These are phyloP conservation scores for Drosophila aldrichi DNA, from an alignment of 2,888 invertebrate species.

Conservation along the genomic window DNA sequence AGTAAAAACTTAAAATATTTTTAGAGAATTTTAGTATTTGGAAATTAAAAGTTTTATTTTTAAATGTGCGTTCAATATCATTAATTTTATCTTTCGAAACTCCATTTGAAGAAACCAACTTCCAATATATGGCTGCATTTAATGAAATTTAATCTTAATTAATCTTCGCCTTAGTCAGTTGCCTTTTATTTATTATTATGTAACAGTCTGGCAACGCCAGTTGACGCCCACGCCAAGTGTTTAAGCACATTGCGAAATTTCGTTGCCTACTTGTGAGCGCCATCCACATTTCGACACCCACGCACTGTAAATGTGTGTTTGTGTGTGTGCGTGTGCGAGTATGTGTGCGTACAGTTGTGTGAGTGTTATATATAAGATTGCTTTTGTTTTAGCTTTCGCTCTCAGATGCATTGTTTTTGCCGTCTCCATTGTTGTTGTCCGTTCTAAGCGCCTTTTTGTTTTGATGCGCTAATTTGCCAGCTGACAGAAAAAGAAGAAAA, in stretches of 20 bases:
- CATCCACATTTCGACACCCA: constrained; percentile 48
- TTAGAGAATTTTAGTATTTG: no score
- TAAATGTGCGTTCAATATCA: no score
- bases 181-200: no score
- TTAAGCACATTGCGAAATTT: constrained; percentile 44
- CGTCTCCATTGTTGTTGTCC: constrained; percentile 35
- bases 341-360: constrained; percentile 27
- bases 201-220: constrained; percentile 41
- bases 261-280: constrained; percentile 66
- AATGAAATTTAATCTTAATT: no score
- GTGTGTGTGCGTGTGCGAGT: constrained; percentile 4
- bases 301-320: constrained; percentile 20
- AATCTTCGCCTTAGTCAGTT: no score
- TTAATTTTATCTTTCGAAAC: no score
- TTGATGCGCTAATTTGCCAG: constrained; percentile 73
- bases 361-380: constrained; percentile 50
- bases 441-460: constrained; percentile 62
- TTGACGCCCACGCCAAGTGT: constrained; percentile 22
- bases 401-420: constrained; percentile 53
- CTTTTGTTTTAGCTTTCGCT: constrained; percentile 61
- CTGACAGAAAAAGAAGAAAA: constrained; percentile 45
- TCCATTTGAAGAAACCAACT: no score
- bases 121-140: no score
- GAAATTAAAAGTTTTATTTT: no score
- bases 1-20: no score